Conservation (phyloP, 2,113 vertebrate species). For the Zootoca vivipara region DNA sequence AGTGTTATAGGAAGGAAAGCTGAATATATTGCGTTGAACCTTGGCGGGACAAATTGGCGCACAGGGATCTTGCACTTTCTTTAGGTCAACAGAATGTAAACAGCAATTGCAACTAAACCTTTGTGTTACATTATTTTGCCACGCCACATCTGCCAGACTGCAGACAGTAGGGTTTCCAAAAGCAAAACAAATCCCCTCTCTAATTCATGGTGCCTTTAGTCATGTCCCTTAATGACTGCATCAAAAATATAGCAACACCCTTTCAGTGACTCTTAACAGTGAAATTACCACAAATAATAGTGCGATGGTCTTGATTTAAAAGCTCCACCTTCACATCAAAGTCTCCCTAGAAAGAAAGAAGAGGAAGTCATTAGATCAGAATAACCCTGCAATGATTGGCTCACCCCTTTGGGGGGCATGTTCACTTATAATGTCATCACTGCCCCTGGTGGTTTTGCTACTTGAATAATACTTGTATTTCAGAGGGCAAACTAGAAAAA, state of each 20-base stretch:
- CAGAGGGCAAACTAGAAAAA: background rate
- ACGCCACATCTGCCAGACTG: background rate
- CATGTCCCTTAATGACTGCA: background rate
- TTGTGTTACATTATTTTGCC: background rate
- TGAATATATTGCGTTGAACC: background rate
- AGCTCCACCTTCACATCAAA: constrained; percentile 62
- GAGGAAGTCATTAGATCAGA: constrained; percentile 35
- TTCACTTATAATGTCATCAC: background rate
- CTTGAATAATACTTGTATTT: background rate
- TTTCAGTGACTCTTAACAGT: constrained; percentile 58
- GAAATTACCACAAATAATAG: constrained; percentile 68
- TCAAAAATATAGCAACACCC: background rate
- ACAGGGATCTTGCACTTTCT: background rate
- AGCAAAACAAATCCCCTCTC: background rate
- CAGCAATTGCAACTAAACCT: background rate
- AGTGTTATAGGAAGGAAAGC: background rate
- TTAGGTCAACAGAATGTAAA: background rate
- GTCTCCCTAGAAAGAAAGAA: constrained; percentile 69
- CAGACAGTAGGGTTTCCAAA: background rate
- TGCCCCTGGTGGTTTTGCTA: constrained; percentile 1
- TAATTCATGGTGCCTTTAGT: background rate
- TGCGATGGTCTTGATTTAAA: constrained; percentile 59
- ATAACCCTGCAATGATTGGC: background rate
- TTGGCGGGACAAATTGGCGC: background rate
- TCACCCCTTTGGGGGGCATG: background rate